These are phyloP conservation scores for Athene noctua DNA, from an alignment of 2,113 vertebrate species.

Conservation along the genomic window DNA sequence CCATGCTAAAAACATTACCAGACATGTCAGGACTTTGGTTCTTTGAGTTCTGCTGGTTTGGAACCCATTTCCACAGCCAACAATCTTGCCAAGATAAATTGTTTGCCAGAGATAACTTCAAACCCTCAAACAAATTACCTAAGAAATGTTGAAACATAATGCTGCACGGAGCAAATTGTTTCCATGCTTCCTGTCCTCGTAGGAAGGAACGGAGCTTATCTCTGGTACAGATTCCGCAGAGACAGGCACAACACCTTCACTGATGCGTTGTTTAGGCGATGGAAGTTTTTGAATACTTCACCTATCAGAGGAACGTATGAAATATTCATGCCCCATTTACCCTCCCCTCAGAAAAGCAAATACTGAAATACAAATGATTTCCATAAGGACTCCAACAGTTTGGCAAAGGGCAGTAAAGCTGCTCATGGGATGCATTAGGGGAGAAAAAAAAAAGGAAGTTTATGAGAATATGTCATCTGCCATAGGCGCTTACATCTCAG, in stretches of 20 bases:
- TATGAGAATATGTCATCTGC: not conserved
- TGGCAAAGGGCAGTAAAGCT: not conserved
- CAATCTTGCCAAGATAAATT: constrained; percentile 32
- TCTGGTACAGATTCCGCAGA: not conserved
- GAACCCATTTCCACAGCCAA: not conserved
- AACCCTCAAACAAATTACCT: constrained; percentile 54
- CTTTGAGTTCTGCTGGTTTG: not conserved
- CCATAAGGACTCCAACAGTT: not conserved
- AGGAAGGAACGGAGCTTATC: constrained; percentile 38
- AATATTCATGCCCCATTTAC: not conserved
- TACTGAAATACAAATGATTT: not conserved
- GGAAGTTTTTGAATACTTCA: not conserved
- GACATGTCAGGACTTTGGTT: not conserved
- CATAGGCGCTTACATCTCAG: not conserved
- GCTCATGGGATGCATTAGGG: accelerated
- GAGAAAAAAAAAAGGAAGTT: not conserved
- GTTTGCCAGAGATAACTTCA: constrained; percentile 37
- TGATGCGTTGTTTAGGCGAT: not conserved
- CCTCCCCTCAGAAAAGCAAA: not conserved
- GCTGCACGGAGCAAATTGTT: constrained; percentile 15
- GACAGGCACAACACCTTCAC: not conserved
- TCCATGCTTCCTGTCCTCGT: not conserved
- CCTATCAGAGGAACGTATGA: not conserved
- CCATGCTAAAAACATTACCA: not conserved
- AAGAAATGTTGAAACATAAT: constrained; percentile 17